Percentiles rank a stretch among this genome's conserved stretches.
These are phyloP conservation scores for Zaprionus bogoriensis DNA, from an alignment of 2,888 invertebrate genomes.

Conservation along the genomic window DNA sequence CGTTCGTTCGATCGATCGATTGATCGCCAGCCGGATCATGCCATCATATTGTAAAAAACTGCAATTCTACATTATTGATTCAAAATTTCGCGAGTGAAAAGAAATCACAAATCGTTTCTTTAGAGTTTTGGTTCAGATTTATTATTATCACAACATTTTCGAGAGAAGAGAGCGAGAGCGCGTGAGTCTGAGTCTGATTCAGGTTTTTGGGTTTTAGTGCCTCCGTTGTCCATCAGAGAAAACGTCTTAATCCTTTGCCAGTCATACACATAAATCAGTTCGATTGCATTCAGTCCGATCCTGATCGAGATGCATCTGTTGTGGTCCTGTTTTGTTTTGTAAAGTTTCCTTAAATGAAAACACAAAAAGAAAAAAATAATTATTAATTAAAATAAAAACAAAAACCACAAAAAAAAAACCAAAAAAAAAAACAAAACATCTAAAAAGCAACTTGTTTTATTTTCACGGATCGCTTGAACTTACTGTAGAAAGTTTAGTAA, in stretches of 20 bases:
- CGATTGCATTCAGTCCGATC: constrained; percentile 55
- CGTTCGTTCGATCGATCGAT: too few species aligned
- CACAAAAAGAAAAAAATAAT: constrained; percentile 59
- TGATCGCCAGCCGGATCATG: too few species aligned
- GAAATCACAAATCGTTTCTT: too few species aligned
- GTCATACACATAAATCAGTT: constrained; percentile 57
- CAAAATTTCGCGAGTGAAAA: too few species aligned
- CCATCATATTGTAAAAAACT: too few species aligned
- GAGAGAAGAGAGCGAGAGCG: constrained; percentile 5
- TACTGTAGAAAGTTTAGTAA: too few species aligned
- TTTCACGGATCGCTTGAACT: neutral
- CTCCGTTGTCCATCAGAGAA: constrained; percentile 68
- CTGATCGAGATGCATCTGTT: constrained; percentile 72
- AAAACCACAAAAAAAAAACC: constrained; percentile 65
- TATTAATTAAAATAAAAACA: constrained; percentile 69
- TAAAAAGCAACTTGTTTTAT: constrained; percentile 48
- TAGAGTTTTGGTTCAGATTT: constrained; percentile 2
- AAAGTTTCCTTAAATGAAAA: constrained; percentile 77
- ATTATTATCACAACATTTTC: constrained; percentile 18
- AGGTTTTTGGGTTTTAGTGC: constrained; percentile 72
- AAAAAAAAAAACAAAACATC: constrained; percentile 66
- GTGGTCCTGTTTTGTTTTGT: constrained; percentile 80
- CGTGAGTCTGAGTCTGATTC: constrained; percentile 46
- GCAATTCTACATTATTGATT: too few species aligned
- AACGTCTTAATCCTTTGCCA: constrained; percentile 63